Conservation (phyloP, 1,140 invertebrate species). For the Capitella teleta region DNA sequence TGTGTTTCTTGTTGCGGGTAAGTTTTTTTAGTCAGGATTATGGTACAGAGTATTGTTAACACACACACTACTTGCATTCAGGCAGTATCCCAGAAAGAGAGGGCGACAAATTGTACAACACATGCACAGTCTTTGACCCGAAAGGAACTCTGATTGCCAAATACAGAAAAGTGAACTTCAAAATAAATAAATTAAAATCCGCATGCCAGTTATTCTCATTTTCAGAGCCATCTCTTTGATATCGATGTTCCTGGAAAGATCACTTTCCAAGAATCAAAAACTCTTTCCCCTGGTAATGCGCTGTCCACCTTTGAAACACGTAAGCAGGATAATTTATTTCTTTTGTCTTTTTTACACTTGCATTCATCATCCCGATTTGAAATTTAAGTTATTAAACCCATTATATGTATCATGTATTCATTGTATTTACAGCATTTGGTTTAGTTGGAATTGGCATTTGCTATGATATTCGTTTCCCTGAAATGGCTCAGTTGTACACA, state of each 20-base stretch:
- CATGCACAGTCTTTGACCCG: conserved; percentile 76
- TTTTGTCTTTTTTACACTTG: no score
- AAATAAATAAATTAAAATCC: neutral
- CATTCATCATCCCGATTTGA: no score
- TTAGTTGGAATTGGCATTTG: conserved; percentile 87
- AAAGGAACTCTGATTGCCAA: conserved; percentile 56
- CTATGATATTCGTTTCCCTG: conserved; percentile 85
- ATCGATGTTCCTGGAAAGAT: conserved; percentile 87
- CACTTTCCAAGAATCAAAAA: conserved; percentile 84
- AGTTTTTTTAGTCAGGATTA: no score
- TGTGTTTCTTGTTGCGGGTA: conserved; percentile 69
- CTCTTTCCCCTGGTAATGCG: conserved; percentile 61
- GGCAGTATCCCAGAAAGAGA: conserved; percentile 71
- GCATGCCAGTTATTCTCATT: neutral
- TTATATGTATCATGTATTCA: no score
- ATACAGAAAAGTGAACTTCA: conserved; percentile 41
- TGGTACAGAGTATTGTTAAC: no score
- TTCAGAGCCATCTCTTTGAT: conserved; percentile 83
- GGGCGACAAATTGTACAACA: conserved; percentile 70
- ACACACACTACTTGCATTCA: no score
- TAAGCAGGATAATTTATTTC: no score
- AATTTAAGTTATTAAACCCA: no score
- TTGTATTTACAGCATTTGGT: conserved; percentile 46
- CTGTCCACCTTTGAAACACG: conserved; percentile 62
- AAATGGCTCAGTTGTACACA: conserved; percentile 73